A percentile compares a stretch with the other conserved stretches of the same genome.
Conservation (phyloP, 2,888 invertebrate species). For the Tipula unca region DNA sequence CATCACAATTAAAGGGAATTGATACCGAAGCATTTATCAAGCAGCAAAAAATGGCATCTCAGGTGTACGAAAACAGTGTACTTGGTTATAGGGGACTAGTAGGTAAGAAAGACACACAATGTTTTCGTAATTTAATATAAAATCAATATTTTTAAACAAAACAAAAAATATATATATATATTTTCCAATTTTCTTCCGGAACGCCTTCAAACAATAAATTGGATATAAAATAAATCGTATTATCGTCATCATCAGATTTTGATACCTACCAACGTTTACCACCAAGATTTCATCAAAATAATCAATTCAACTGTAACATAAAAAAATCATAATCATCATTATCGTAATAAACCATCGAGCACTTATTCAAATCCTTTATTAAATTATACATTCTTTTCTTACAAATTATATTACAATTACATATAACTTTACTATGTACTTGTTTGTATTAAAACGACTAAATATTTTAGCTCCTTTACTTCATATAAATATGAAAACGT, state of each 20-base stretch:
- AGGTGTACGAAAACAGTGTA: slow-evolving; percentile 65
- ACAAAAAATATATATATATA: neutral
- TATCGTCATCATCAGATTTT: neutral
- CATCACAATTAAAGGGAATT: slow-evolving; percentile 68
- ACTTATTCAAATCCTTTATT: neutral
- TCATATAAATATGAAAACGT: neutral
- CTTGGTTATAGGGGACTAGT: slow-evolving; percentile 70
- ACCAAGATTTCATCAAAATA: neutral
- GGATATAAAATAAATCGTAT: neutral
- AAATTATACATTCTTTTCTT: neutral
- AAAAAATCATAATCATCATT: neutral
- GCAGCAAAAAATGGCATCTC: slow-evolving; percentile 62
- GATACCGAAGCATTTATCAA: slow-evolving; percentile 66
- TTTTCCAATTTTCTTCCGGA: neutral
- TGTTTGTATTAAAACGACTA: neutral
- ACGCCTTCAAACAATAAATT: neutral
- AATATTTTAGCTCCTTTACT: neutral
- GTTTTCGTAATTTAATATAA: neutral
- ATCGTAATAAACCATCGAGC: neutral
- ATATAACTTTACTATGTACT: neutral
- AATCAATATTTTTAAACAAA: neutral
- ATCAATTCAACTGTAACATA: neutral
- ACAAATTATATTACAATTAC: neutral
- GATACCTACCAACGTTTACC: neutral
- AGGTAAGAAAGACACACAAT: slow-evolving; percentile 42